These are phyloP conservation scores for Drosophila micromelanica DNA, from an alignment of 1,140 invertebrate species.

Conservation along the genomic window DNA sequence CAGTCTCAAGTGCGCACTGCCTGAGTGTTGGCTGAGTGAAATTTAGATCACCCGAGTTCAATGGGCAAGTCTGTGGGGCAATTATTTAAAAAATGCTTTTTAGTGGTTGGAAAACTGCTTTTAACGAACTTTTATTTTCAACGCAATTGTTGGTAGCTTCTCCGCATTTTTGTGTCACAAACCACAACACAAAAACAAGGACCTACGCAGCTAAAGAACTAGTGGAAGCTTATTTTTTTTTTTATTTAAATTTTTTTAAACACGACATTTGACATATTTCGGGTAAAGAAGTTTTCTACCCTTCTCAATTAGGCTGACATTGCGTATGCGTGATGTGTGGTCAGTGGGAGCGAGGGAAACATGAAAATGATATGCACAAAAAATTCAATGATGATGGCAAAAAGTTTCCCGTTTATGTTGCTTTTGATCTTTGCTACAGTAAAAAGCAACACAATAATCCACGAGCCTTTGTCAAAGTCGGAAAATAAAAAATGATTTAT, in stretches of 20 bases:
- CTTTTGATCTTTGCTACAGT: slow-evolving; percentile 59
- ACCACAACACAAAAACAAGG: slow-evolving; percentile 26
- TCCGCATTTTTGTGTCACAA: slow-evolving; percentile 57
- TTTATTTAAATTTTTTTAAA: slow-evolving; percentile 8
- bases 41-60: slow-evolving; percentile 21
- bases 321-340: slow-evolving; percentile 73
- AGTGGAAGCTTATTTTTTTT: slow-evolving; percentile 12
- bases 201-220: slow-evolving; percentile 25
- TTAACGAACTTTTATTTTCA: slow-evolving; percentile 45
- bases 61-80: background rate
- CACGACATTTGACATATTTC: slow-evolving; percentile 77
- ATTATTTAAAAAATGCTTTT: slow-evolving; percentile 34
- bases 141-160: slow-evolving; percentile 21
- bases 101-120: slow-evolving; percentile 13
- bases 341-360: slow-evolving; percentile 22
- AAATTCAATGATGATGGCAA: slow-evolving; percentile 50
- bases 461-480: slow-evolving; percentile 38
- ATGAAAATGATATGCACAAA: slow-evolving; percentile 47
- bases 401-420: slow-evolving; percentile 60
- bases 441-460: slow-evolving; percentile 21
- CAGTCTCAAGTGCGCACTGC: slow-evolving; percentile 8
- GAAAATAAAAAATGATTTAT: slow-evolving; percentile 1
- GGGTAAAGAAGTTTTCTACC: slow-evolving; percentile 68
- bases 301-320: slow-evolving; percentile 80
- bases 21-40: background rate